These are phyloP conservation scores for Papilio xuthus DNA, from an alignment of 1,140 invertebrate genomes.

Conservation along the genomic window DNA sequence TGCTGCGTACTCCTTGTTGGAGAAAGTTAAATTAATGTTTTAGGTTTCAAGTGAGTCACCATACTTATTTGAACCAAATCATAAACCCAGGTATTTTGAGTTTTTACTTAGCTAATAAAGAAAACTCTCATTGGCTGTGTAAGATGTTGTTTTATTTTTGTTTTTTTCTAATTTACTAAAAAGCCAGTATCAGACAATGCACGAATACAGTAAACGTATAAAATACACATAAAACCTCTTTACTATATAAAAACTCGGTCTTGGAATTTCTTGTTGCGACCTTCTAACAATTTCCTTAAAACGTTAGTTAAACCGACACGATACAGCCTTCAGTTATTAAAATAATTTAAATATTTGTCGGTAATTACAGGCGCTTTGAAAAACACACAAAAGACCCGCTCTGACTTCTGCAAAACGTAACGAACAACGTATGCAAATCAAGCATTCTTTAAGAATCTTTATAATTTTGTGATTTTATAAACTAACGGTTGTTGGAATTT, in stretches of 20 bases:
- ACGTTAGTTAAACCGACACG: conserved; percentile 7
- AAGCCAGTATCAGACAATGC: neutral
- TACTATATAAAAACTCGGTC: conserved; percentile 8
- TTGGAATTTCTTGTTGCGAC: conserved; percentile 17
- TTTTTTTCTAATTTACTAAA: neutral
- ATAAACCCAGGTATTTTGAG: neutral
- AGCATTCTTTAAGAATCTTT: neutral
- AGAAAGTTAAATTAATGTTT: neutral
- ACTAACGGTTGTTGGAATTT: neutral
- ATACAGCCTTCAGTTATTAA: conserved; percentile 17
- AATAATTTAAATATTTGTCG: conserved; percentile 11
- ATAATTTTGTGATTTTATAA: too few relatives aligned
- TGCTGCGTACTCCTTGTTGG: neutral
- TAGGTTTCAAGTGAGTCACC: neutral
- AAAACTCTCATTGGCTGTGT: neutral
- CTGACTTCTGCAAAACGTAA: neutral
- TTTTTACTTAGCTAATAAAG: neutral
- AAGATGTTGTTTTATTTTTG: neutral
- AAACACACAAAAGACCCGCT: neutral
- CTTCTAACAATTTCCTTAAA: conserved; percentile 20
- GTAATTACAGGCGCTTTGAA: neutral
- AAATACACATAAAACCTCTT: neutral
- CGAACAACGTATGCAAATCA: neutral
- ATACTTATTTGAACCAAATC: neutral
- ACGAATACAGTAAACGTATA: neutral